These are phyloP conservation scores for Chrysogorgia sp. DNA, from an alignment of 92 coral and sea anemone genomes.

Conservation along the genomic window DNA sequence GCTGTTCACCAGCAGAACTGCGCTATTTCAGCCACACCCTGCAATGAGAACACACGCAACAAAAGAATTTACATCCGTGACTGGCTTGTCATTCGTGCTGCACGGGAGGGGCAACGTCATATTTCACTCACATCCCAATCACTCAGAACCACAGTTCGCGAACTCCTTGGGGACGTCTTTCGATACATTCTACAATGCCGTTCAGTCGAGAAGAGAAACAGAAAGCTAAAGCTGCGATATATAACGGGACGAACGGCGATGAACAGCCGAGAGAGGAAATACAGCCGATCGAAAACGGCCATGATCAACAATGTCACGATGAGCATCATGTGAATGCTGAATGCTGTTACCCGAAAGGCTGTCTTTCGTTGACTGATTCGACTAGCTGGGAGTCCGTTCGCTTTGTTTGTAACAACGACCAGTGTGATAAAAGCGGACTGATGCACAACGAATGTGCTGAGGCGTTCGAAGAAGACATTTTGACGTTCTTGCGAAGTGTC, in stretches of 20 bases:
- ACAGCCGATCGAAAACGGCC: conserved; percentile 66
- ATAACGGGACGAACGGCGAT: conserved; percentile 78
- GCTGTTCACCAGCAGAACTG: too few species aligned
- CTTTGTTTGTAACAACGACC: conserved; percentile 93
- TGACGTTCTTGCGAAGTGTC: conserved; percentile 86
- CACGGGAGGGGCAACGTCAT: conserved; percentile 12
- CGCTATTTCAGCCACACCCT: conserved; percentile 37
- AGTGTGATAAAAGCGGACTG: conserved; percentile 79
- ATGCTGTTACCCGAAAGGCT: conserved; percentile 97
- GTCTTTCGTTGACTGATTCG: conserved; percentile 79
- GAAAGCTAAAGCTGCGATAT: conserved; percentile 80
- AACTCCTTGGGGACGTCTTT: conserved; percentile 13
- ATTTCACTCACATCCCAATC: not conserved
- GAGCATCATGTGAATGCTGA: not conserved
- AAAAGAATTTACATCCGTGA: conserved; percentile 26
- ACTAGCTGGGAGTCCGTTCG: conserved; percentile 80
- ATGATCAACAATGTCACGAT: conserved; percentile 21
- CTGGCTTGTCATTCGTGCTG: not conserved
- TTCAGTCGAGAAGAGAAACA: conserved; percentile 84
- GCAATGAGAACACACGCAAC: conserved; percentile 12
- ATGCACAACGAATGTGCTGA: conserved; percentile 98
- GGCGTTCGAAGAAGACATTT: conserved; percentile 89
- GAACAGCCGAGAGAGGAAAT: conserved; percentile 52
- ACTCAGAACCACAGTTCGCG: not conserved
- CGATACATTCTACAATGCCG: conserved; percentile 67